phyloP scores from a whole-genome alignment of 1,140 invertebrate genomes.

The Drosophila lowei region DNA sequence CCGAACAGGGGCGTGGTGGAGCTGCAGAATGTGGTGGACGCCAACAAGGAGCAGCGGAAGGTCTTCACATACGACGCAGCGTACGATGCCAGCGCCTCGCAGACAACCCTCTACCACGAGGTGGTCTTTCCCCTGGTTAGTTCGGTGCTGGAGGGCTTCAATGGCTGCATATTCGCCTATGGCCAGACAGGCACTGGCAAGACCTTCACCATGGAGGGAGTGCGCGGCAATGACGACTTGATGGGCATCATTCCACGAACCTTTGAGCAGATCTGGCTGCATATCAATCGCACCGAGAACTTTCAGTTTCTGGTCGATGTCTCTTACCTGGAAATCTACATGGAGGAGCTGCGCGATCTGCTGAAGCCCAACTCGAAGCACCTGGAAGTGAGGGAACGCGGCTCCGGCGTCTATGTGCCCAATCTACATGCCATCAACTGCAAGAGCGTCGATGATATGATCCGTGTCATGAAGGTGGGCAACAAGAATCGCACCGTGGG shows the following conservation, averaged over 20 bases:
- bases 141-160: constrained; percentile 97
- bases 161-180: constrained; percentile 98
- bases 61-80: constrained; percentile 96
- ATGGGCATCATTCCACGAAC: constrained; percentile 96
- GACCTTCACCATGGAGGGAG: constrained; percentile 97
- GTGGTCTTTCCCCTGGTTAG: constrained; percentile 95
- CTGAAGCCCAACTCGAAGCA: constrained; percentile 91
- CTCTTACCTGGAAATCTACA: constrained; percentile 97
- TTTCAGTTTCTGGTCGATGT: constrained; percentile 96
- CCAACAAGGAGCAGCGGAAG: constrained; percentile 86
- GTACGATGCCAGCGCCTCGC: constrained; percentile 93
- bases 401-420: constrained; percentile 96
- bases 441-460: constrained; percentile 95
- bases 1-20: constrained; percentile 87
- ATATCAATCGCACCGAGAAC: constrained; percentile 93
- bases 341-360: constrained; percentile 96
- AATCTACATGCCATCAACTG: constrained; percentile 95
- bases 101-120: constrained; percentile 97
- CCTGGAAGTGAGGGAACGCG: constrained; percentile 88
- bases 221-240: constrained; percentile 85
- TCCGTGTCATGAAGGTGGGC: constrained; percentile 94
- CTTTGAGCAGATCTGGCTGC: constrained; percentile 97
- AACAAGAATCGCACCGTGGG: constrained; percentile 95
- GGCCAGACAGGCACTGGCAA: constrained; percentile 97
- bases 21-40: constrained; percentile 85